Base-by-base conservation (phyloP, 2,797 vertebrate species). In the Helicolenus hilgendorfi region DNA sequence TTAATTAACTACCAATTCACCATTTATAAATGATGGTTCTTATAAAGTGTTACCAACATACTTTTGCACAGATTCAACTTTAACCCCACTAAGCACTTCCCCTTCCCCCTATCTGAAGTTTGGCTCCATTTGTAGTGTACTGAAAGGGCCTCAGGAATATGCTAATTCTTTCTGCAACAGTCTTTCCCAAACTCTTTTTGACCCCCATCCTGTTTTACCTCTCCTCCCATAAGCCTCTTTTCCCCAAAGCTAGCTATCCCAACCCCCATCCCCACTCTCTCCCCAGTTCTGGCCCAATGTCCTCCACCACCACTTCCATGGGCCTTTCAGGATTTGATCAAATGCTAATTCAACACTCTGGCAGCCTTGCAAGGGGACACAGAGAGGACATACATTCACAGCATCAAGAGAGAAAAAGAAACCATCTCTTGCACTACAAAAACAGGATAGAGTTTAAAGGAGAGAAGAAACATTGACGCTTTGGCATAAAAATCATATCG, bases 281-380 rank as follows among this genome's bases (percentile, higher is more conserved):
- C 72, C 83, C 65, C 60, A 86, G 33, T 83, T 70, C 79, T 81
- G 72, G 83, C 87, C 86, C 88, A 80, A 76, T 87, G 86, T 91
- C 83, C 89, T 90, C 77, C 81, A 86, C 67, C 81, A 87, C 67
- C 77, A 92, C 93, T 95, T 96, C 93, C 79, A 73, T 81, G 78
- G 84, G 91, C 89, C 89, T 96, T 96, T 96, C 94, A 96, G 83
- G 75, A 75, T 82, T 75, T 85, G 90, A 95, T 96, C 89, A 90
- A 96, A 96, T 95, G 93, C 92, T 94, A 96, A 96, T 97, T 94
- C 91, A 93, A 79, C 83, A 82, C 85, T 91, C 80, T 92, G 91
- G 92, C 90, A 92, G 94, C 55, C 85, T 89, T 85, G 92, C 87
- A 89, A 76, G 65, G 85, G 76, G 81, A 95, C 87, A 94, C 79